phyloP scores from a whole-genome alignment of 2,113 vertebrate species.

The Anoura caudifer region DNA sequence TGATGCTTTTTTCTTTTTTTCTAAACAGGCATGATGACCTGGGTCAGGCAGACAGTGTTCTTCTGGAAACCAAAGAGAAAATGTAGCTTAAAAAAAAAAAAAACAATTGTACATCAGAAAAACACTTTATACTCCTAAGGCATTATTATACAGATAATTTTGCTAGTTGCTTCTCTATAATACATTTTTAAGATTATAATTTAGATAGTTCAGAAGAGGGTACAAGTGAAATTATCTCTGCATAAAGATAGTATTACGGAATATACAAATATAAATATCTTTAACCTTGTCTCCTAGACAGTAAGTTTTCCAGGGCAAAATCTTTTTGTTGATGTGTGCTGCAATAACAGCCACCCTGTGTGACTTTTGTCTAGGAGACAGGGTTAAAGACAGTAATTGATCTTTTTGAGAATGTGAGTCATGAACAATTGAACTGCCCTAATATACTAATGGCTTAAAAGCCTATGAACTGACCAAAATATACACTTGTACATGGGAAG shows the following conservation, averaged over 20 bases:
- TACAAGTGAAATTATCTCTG: not conserved
- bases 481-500: slow-evolving; percentile 16
- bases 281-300: not conserved
- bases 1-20: not conserved
- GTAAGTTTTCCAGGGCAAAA: not conserved
- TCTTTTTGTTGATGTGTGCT: not conserved
- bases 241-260: not conserved
- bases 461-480: slow-evolving; percentile 34
- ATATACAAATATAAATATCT: not conserved
- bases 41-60: not conserved
- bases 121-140: not conserved
- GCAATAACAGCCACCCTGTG: not conserved
- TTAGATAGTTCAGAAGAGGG: not conserved
- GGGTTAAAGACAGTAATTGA: slow-evolving; percentile 43
- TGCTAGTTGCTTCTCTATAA: not conserved
- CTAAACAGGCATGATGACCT: not conserved
- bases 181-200: not conserved
- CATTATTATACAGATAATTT: not conserved
- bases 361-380: not conserved
- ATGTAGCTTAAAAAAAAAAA: not conserved
- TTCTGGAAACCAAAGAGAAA: not conserved
- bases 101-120: not conserved
- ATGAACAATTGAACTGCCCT: slow-evolving; percentile 53
- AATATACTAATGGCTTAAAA: slow-evolving; percentile 68
- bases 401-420: slow-evolving; percentile 45